These are phyloP conservation scores for Chrysopa pallens DNA, from an alignment of 1,140 invertebrate species.

Conservation along the genomic window DNA sequence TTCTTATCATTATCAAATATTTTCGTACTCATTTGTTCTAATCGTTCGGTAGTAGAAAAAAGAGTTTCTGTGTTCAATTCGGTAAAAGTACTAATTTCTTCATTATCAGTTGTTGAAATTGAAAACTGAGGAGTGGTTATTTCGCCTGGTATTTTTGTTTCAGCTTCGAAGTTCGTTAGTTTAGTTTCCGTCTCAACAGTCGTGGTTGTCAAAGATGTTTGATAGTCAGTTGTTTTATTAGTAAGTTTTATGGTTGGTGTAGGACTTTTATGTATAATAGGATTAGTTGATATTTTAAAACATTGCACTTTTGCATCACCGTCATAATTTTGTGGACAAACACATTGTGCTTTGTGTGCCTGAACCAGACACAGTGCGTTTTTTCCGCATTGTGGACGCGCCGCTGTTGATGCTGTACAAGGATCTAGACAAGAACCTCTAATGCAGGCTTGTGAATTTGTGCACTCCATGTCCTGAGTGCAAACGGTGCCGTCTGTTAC, in stretches of 20 bases:
- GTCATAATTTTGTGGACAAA: constrained; percentile 20
- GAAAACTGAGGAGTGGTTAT: constrained; percentile 1
- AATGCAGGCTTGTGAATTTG: constrained; percentile 40
- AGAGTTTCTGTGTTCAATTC: too few species aligned
- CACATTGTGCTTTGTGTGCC: constrained; percentile 33
- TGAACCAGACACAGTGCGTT: constrained; percentile 34
- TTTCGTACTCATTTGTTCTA: too few species aligned
- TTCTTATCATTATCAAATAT: too few species aligned
- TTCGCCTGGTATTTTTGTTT: constrained; percentile 4
- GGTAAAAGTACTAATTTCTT: neutral
- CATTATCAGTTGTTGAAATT: neutral
- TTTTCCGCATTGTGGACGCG: constrained; percentile 29
- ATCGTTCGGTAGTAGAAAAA: too few species aligned
- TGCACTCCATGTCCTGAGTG: constrained; percentile 44
- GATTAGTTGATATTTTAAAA: neutral
- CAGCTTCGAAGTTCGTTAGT: neutral
- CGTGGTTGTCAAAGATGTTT: too few species aligned
- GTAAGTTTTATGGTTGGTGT: constrained; percentile 3
- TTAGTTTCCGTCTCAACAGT: neutral
- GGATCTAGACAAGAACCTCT: constrained; percentile 42
- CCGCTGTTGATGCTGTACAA: constrained; percentile 28
- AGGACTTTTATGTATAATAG: constrained; percentile 1
- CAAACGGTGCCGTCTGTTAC: constrained; percentile 23
- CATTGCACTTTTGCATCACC: constrained; percentile 22
- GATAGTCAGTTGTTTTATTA: too few species aligned